Base-by-base conservation (phyloP, 2,113 vertebrate genomes). In the Notiomystis cincta region DNA sequence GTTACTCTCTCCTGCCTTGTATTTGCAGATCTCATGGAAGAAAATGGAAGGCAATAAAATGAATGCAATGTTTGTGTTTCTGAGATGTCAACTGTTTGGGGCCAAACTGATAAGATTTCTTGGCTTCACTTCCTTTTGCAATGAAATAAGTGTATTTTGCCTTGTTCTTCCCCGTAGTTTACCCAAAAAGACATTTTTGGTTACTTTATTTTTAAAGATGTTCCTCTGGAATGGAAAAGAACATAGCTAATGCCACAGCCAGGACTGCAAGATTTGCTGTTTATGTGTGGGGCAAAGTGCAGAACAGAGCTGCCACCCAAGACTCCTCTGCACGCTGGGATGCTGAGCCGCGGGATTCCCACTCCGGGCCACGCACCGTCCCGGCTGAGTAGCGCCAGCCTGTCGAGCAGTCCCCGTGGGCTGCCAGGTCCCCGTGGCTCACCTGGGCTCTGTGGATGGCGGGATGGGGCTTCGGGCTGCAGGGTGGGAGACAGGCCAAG, bases 321-420 rank as follows among this genome's bases (percentile, higher is more conserved):
- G 75, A 31, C 3, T 28, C 13, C 9, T 3, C 35, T 35, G 25
- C 0, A 3, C 6, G 24, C 18, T 4, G 45, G 11, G 30, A n/a
- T 3, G 58, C 75, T 17, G 40, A 61, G 50, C 50, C 2, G 0
- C 38, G 9, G 69, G 42, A 30, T 13, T 60, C 30, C 28, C 30
- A 1, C 5, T 8, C 23, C 3, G 28, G 25, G 31, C 6, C 2
- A 1, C 10, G 50, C 28, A 33, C 48, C 19, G 2, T 14, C 40
- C 75, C 10, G 21, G 27, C 15, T 27, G 33, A 54, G 7, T 5
- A 11, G 54, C 1, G 18, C 23, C 62, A 57, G 42, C n/a, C 24
- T 6, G 9, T 40, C 3, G 3, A 1, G n/a, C 2, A 35, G 21
- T 20, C 18, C 42, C 62, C 7, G 2, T 0, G 19, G 27, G 38